Conservation (phyloP, 1,140 invertebrate species). For the Aphis craccivora region DNA sequence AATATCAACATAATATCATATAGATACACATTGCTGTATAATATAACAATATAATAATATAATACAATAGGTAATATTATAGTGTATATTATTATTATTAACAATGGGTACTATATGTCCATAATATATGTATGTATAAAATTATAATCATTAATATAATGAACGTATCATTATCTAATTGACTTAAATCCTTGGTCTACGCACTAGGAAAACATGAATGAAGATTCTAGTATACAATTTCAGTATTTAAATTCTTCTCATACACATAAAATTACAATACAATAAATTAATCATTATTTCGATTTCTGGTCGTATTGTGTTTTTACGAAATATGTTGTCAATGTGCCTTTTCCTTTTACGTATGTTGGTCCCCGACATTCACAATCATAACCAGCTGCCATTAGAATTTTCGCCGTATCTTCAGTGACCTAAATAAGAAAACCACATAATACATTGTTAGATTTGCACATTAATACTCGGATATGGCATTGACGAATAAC, state of each 20-base stretch:
- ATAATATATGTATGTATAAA: too few species aligned
- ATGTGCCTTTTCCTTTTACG: constrained; percentile 93
- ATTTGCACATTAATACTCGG: background rate
- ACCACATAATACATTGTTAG: background rate
- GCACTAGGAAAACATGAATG: background rate
- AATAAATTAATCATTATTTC: background rate
- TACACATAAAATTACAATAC: background rate
- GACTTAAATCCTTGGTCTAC: background rate
- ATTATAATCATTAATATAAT: background rate
- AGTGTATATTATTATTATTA: too few species aligned
- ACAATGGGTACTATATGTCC: too few species aligned
- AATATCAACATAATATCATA: background rate
- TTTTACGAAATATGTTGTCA: constrained; percentile 91
- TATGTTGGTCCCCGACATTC: constrained; percentile 87
- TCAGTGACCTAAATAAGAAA: constrained; percentile 72
- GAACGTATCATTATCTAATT: background rate
- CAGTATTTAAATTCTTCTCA: background rate
- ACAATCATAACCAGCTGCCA: constrained; percentile 82
- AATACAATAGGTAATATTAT: background rate
- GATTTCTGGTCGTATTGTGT: constrained; percentile 73
- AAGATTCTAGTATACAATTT: background rate
- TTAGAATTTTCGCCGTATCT: constrained; percentile 87
- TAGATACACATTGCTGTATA: background rate
- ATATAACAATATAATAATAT: background rate
- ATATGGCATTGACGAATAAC: background rate